Evolutionary conservation across 2,888 invertebrate species (phyloP), one percentile per base, ranked within the genome.

Genomic region (Melanophora roralis): DNA sequence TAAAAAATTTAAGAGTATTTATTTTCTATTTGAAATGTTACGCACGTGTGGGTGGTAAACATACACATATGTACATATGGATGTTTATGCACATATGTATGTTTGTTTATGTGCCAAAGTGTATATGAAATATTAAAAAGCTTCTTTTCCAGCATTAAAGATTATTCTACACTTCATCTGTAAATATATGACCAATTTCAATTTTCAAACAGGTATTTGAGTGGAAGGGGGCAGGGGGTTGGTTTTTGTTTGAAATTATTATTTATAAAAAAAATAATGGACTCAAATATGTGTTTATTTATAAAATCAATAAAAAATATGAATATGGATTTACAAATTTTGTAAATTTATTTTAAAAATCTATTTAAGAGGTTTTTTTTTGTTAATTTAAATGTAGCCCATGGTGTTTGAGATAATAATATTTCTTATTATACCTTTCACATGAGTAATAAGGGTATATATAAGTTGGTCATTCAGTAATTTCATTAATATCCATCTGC

Each of bases 41-140:
- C 51, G 65, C 77, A 77, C 77, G 77, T 77, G 77, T 77, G 71
- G 67, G 67, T 51, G 74, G 67, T 51, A 40, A 21, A 64, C 0
- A 14, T 19, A 40, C 23, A 55, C 34, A 14, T 43, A 27, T 27
- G 27, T n/a, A 16, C 59, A 47, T 49, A 62, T 55, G 47, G 59
- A 21, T 19, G 34, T 45, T 11, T 7, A 34, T 60, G 8, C 59
- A 11, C 11, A 38, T 49, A 27, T 14, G 14, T 40, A 21, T 49
- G 19, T 32, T 11, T 19, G 21, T 57, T 21, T 53, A 16, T 51
- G 43, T 67, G 23, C 27, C 21, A 67, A 67, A 53, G 65, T 67
- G 65, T 53, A 67, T 53, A 67, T 67, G 65, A 67, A 67, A 67
- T 53, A 67, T 67, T 67, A 67, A 67, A 67, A 67, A 67, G 53